Conservation (phyloP, 2,888 invertebrate species). For the Parasteatoda lunata region DNA sequence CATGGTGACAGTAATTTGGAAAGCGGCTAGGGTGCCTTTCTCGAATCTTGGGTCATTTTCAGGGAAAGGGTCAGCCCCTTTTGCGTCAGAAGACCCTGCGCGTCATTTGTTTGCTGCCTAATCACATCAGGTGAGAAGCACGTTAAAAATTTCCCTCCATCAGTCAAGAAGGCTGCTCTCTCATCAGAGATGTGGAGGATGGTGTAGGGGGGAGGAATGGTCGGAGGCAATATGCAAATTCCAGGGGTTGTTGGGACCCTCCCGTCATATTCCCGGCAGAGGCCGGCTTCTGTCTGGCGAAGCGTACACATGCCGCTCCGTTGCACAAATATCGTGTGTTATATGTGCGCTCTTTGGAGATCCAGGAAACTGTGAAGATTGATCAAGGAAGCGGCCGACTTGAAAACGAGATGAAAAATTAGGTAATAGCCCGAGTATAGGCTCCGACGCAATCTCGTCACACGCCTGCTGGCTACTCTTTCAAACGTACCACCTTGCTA, state of each 20-base stretch:
- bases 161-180: slow-evolving; percentile 48
- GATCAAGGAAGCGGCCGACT: slow-evolving; percentile 65
- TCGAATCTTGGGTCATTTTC: slow-evolving; percentile 37
- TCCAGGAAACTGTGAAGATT: slow-evolving; percentile 67
- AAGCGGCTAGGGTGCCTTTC: slow-evolving; percentile 13
- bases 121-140: slow-evolving; percentile 67
- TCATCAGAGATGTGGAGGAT: slow-evolving; percentile 51
- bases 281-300: slow-evolving; percentile 14
- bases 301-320: slow-evolving; percentile 36
- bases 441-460: not conserved
- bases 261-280: slow-evolving; percentile 38
- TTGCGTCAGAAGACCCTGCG: slow-evolving; percentile 29
- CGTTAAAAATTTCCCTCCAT: slow-evolving; percentile 64
- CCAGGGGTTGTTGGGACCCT: slow-evolving; percentile 26
- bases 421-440: slow-evolving; percentile 66
- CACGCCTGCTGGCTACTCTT: slow-evolving; percentile 23
- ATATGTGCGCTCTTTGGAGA: slow-evolving; percentile 36
- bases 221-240: slow-evolving; percentile 63
- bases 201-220: slow-evolving; percentile 12
- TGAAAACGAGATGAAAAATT: slow-evolving; percentile 69
- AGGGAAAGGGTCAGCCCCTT: slow-evolving; percentile 41
- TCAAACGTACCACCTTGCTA: not conserved
- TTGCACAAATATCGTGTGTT: slow-evolving; percentile 35
- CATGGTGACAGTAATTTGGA: slow-evolving; percentile 54
- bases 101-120: slow-evolving; percentile 67